These are phyloP conservation scores for Tyrannus savana DNA, from an alignment of 2,113 vertebrate genomes.

Conservation along the genomic window DNA sequence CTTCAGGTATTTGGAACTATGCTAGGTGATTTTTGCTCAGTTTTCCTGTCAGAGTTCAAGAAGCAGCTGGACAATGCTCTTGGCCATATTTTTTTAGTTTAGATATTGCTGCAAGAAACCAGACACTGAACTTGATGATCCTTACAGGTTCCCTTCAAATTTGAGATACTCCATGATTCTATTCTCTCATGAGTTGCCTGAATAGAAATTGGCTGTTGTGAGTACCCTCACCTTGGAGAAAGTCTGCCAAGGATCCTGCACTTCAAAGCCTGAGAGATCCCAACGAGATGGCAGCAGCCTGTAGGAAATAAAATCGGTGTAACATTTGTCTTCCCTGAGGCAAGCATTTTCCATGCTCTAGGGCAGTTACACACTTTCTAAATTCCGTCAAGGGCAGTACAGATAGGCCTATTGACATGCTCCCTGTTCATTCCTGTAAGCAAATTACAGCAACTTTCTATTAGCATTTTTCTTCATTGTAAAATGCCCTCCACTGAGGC, in stretches of 20 bases:
- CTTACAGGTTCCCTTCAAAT: not conserved
- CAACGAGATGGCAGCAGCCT: not conserved
- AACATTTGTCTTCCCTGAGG: not conserved
- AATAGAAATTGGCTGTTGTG: not conserved
- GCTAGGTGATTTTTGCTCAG: not conserved
- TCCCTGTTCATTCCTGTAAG: not conserved
- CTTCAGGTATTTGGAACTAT: not conserved
- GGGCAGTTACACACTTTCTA: not conserved
- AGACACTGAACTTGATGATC: rapidly evolving
- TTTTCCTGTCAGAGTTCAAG: not conserved
- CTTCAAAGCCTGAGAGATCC: not conserved
- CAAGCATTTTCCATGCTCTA: not conserved
- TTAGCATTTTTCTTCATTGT: not conserved
- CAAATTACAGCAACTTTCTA: not conserved
- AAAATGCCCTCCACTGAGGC: not conserved
- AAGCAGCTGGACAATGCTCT: rapidly evolving
- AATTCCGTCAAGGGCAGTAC: not conserved
- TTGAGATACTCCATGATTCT: not conserved
- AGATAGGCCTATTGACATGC: not conserved
- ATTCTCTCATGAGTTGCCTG: not conserved
- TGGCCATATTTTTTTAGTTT: not conserved
- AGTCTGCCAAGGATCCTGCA: not conserved
- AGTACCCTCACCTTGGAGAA: not conserved
- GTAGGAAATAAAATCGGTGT: not conserved
- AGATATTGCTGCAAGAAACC: not conserved